Conservation (phyloP, 2,797 vertebrate genomes). For the Gallirallus australis region DNA sequence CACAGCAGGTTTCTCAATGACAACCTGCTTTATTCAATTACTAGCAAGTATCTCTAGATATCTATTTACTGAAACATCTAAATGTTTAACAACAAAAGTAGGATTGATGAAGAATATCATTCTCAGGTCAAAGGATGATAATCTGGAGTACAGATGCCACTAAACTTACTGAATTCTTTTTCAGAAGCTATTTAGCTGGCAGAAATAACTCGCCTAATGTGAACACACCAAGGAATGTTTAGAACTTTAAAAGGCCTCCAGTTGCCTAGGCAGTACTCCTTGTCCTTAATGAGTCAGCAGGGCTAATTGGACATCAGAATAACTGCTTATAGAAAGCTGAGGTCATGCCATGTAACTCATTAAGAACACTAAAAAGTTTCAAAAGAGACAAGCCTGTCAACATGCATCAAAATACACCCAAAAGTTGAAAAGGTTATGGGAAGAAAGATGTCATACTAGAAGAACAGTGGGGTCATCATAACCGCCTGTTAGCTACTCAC, state of each 20-base stretch:
- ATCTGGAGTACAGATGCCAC: not conserved
- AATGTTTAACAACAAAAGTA: not conserved
- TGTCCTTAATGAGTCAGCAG: not conserved
- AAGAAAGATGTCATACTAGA: not conserved
- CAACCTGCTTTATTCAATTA: not conserved
- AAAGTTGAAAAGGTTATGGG: not conserved
- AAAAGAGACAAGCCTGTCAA: not conserved
- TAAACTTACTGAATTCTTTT: not conserved
- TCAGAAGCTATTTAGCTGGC: not conserved
- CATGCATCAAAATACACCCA: not conserved
- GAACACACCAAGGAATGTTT: not conserved
- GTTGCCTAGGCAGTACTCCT: not conserved
- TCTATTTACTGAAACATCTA: not conserved
- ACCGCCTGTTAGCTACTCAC: slow-evolving; percentile 15
- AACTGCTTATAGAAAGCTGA: not conserved
- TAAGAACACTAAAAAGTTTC: not conserved
- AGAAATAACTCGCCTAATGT: slow-evolving; percentile 26
- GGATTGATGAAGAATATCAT: not conserved
- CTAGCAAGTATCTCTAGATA: not conserved
- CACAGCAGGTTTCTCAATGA: not conserved
- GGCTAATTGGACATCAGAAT: not conserved
- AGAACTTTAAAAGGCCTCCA: slow-evolving; percentile 25
- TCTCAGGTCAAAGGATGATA: not conserved
- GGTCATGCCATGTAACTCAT: not conserved
- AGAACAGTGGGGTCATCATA: not conserved